Base-by-base conservation (phyloP, 1,140 invertebrate genomes). In the Sinella curviseta region DNA sequence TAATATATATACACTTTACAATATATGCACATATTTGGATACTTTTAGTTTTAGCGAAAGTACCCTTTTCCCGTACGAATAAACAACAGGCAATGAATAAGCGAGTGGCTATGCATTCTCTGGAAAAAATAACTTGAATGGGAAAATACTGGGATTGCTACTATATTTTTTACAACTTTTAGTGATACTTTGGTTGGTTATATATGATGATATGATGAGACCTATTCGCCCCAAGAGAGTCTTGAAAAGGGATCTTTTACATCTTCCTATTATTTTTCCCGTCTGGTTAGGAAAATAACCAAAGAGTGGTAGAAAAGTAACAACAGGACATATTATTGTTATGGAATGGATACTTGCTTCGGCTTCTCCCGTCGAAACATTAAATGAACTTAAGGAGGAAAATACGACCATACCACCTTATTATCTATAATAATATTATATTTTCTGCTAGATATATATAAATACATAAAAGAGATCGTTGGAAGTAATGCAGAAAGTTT, bases 171-270 rank as follows among this genome's bases (percentile, higher is more conserved):
- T 60, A 60, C 55, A 60, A 60, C 55, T 60, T 60, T 60, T 24
- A 14, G 55, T 60, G 55, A 60, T 31, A 70, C 65, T 70, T 70
- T 70, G 31, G 65, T 70, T 30, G 8, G 65, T 70, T 79, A 79
- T 76, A 74, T 73, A 79, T 48, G 48, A 33, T 36, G 78, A 79
- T 79, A 79, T 79, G 78, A 79, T 75, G 77, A 79, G 78, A 76
- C 34, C 78, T 75, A 79, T 79, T 79, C 74, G 31, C 31, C 78
- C 78, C 78, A 39, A 65, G 78, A 76, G 78, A 79, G 26, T 79
- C 30, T 48, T 76, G 78, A 79, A 76, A 74, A 36, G 74, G 74
- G 57, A 74, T 76, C 78, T 17, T 57, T 79, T 73, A 75, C 39
- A 70, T 34, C 73, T 76, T 79, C n/a, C 74, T 26, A 75, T 48